Evolutionary conservation across 2,888 invertebrate species (phyloP).

Genomic region (Anthophora plumipes): DNA sequence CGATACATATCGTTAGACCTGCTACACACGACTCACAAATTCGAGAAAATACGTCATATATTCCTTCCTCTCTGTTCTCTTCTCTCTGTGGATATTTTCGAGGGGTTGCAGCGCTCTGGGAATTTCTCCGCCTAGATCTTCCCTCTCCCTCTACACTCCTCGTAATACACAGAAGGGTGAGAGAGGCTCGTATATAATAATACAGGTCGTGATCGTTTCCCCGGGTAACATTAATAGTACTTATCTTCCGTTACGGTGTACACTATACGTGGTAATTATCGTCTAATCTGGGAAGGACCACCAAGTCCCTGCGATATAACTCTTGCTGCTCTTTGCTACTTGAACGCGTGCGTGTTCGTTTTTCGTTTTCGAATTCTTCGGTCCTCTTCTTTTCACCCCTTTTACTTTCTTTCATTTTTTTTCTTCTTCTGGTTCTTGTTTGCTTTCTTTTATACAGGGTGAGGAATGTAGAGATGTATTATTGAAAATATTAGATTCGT

Average conservation of each 20-base stretch:
- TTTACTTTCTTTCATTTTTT: neutral
- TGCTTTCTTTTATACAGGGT: constrained; percentile 17
- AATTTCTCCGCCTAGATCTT: constrained; percentile 26
- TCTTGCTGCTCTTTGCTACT: constrained; percentile 71
- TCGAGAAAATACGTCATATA: constrained; percentile 15
- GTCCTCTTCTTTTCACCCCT: constrained; percentile 7
- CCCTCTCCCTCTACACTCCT: constrained; percentile 16
- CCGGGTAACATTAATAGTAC: constrained; percentile 71
- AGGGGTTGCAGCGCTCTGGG: constrained; percentile 3
- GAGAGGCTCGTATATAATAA: constrained; percentile 69
- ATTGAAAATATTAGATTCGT: too few species aligned
- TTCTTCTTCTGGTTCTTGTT: neutral
- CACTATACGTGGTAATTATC: constrained; percentile 73
- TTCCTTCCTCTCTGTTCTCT: too few species aligned
- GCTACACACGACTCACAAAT: constrained; percentile 8
- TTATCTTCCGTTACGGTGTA: constrained; percentile 69
- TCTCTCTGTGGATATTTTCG: neutral
- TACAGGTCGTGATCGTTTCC: constrained; percentile 68
- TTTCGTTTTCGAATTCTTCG: constrained; percentile 41
- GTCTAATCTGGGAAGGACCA: constrained; percentile 73
- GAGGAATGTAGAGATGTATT: too few species aligned
- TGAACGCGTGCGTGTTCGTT: constrained; percentile 63
- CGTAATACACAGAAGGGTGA: neutral
- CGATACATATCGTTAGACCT: neutral
- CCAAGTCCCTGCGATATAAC: constrained; percentile 71